Base-by-base conservation (phyloP, 2,113 vertebrate species). In the Anhinga anhinga region DNA sequence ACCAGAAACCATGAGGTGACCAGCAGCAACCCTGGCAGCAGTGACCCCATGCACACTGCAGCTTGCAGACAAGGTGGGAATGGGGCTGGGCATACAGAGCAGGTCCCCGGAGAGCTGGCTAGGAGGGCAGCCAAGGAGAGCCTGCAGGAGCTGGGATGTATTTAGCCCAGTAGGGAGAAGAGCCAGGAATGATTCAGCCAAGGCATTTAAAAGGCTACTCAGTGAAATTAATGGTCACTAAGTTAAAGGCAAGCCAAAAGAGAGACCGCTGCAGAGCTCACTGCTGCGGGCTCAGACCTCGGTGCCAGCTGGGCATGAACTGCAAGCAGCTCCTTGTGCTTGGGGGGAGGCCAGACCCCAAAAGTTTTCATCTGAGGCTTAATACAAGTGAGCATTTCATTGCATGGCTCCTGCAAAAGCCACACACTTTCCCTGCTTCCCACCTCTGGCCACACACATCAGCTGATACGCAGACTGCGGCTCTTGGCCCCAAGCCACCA, bases 31-130 rank as follows among this genome's bases (percentile, higher is more conserved):
- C 49, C 52, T 0, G 0, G 38, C 18, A 56, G 56, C 42, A 36
- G 58, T 0, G 2, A 77, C 19, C 26, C 62, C 0, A 0, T n/a
- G 47, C 58, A 13, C 0, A 0, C 58, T 55, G 87, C 4, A 2
- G 56, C 72, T 47, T 0, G 0, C 1, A 5, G 42, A 53, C 55
- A 58, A 45, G 32, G 36, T 11, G 32, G n/a, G 73, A 94, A 72
- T 4, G 1, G 27, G 32, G 42, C 29, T 1, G 19, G 62, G 52
- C 67, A 27, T 13, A 47, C 7, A 2, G 21, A 81, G 32, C 44
- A 26, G 15, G 11, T 44, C 69, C 44, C 69, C 3, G 3, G 71
- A 16, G 55, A 70, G 20, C 50, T 2, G n/a, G 44, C 32, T 85
- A 61, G 72, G 73, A 59, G 12, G 30, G 13, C 63, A 82, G 88